phyloP scores from a whole-genome alignment of 2,888 invertebrate species.

The Osedax fenrisi region DNA sequence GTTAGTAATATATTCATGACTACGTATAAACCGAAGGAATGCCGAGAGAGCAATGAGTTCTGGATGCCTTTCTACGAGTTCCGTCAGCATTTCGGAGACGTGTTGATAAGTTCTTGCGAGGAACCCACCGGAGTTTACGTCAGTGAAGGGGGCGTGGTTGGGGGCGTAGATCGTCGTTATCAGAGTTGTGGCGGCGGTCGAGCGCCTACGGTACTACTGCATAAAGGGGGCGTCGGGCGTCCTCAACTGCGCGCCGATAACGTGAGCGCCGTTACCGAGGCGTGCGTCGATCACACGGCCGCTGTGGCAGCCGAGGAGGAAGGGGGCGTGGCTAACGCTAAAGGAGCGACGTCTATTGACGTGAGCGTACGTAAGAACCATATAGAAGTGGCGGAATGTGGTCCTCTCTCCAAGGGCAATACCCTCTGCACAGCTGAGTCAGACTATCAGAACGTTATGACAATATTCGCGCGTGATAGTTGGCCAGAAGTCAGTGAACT shows the following conservation, averaged over 20 bases:
- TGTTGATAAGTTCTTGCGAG: slow-evolving; percentile 42
- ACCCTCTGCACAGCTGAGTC: neutral
- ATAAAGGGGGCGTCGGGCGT: neutral
- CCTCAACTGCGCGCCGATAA: neutral
- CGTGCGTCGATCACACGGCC: neutral
- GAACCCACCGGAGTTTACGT: slow-evolving; percentile 34
- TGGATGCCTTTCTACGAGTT: slow-evolving; percentile 44
- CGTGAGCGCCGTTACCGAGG: neutral
- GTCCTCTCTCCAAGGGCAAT: neutral
- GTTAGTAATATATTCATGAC: slow-evolving; percentile 41
- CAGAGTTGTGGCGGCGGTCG: neutral
- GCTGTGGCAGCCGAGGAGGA: neutral
- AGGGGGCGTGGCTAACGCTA: neutral
- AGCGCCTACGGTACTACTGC: too few species aligned
- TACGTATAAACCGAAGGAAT: slow-evolving; percentile 39
- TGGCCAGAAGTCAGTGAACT: too few species aligned
- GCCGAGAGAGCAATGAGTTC: slow-evolving; percentile 42
- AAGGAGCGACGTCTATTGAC: neutral
- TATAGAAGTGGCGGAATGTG: neutral
- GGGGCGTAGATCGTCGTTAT: neutral
- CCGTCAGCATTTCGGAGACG: slow-evolving; percentile 43
- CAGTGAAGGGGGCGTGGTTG: neutral
- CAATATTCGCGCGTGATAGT: neutral
- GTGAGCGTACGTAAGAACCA: too few species aligned
- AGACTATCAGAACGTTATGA: neutral